Evolutionary conservation across 2,888 invertebrate genomes (phyloP).

Genomic region (Osedax frankpressi): DNA sequence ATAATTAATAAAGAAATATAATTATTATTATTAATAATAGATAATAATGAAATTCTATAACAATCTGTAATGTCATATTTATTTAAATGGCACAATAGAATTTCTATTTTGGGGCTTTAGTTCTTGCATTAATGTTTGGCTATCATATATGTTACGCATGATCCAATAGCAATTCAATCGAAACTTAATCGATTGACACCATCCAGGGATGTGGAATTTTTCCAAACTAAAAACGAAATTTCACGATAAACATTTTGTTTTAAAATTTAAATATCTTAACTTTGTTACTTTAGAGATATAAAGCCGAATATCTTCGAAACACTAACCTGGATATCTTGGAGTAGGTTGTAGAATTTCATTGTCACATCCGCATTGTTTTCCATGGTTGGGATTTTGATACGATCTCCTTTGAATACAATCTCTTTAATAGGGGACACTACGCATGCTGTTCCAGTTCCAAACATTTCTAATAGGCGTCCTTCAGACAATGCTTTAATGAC

Average conservation of each 20-base stretch:
- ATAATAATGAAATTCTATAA: too few species aligned
- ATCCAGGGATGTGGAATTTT: slow-evolving; percentile 11
- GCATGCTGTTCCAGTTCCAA: slow-evolving; percentile 95
- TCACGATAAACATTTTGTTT: too few species aligned
- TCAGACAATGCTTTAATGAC: slow-evolving; percentile 61
- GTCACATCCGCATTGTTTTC: slow-evolving; percentile 57
- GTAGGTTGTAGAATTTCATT: slow-evolving; percentile 60
- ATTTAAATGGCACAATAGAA: not conserved
- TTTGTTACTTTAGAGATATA: too few species aligned
- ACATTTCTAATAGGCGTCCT: slow-evolving; percentile 81
- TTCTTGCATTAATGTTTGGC: not conserved
- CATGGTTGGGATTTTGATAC: slow-evolving; percentile 47
- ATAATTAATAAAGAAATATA: too few species aligned
- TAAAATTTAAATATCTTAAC: too few species aligned
- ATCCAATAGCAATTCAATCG: not conserved
- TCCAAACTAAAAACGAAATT: slow-evolving; percentile 17
- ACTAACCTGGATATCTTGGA: slow-evolving; percentile 65
- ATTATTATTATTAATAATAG: too few species aligned
- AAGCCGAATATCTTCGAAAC: too few species aligned
- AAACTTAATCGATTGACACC: not conserved
- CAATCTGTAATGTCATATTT: too few species aligned
- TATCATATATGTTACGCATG: slow-evolving; percentile 1
- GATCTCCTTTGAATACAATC: slow-evolving; percentile 61
- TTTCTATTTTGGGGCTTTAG: not conserved
- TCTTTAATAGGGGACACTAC: slow-evolving; percentile 79